A percentile compares a stretch with the other conserved stretches of the same genome.
phyloP scores from a whole-genome alignment of 1,140 invertebrate genomes.

The Cherax destructor region DNA sequence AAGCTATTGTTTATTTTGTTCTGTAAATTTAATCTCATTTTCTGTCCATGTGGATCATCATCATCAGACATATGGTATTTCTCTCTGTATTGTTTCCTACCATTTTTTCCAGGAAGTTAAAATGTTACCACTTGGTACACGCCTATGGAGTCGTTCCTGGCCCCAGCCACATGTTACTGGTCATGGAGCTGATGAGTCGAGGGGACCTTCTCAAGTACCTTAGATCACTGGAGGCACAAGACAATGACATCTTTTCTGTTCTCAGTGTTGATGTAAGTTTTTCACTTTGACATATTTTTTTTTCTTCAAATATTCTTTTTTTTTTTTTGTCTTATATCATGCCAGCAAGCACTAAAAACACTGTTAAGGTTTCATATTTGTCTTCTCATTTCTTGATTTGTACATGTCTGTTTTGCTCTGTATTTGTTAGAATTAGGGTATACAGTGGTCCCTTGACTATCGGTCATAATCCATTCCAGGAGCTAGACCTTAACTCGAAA shows the following conservation, averaged over 20 bases:
- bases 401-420: too few species aligned
- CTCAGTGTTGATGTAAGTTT: constrained; percentile 46
- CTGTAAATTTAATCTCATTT: too few species aligned
- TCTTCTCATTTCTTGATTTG: too few species aligned
- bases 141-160: constrained; percentile 40
- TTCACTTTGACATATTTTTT: background rate
- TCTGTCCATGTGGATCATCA: too few species aligned
- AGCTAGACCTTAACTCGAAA: too few species aligned
- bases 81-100: too few species aligned
- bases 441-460: too few species aligned
- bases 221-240: constrained; percentile 77
- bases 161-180: constrained; percentile 19
- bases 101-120: constrained; percentile 19
- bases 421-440: too few species aligned
- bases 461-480: too few species aligned
- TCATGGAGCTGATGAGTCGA: constrained; percentile 63
- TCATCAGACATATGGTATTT: too few species aligned
- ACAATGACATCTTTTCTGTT: constrained; percentile 47
- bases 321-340: background rate
- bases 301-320: background rate
- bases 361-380: too few species aligned
- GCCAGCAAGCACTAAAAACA: background rate
- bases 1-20: too few species aligned
- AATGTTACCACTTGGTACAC: constrained; percentile 44
- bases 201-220: constrained; percentile 65